These are phyloP conservation scores for Petroica traversi DNA, from an alignment of 2,113 vertebrate species.

Conservation along the genomic window DNA sequence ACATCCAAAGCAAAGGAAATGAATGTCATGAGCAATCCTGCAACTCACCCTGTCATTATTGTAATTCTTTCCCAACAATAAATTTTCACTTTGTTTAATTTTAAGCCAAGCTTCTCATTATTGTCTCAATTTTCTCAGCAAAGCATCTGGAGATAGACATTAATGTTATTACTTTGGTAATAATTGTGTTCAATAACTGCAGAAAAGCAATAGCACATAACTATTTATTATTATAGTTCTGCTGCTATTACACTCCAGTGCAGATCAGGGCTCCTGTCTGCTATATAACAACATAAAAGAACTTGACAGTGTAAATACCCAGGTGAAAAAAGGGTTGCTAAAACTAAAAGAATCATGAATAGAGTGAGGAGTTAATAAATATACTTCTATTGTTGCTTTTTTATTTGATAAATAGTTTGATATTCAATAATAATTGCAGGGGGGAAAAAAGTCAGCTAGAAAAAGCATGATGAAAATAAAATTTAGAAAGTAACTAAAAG, in stretches of 20 bases:
- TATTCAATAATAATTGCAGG: background rate
- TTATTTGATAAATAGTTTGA: background rate
- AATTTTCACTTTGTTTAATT: background rate
- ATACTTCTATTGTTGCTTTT: background rate
- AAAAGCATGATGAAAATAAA: background rate
- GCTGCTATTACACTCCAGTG: background rate
- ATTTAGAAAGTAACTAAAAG: background rate
- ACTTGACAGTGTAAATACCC: background rate
- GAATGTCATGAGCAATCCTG: background rate
- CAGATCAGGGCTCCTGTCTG: background rate
- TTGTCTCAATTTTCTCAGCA: constrained; percentile 2
- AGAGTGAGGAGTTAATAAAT: background rate
- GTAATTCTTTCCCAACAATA: background rate
- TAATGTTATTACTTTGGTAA: constrained; percentile 2
- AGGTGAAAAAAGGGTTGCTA: background rate
- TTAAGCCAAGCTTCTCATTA: background rate
- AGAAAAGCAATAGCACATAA: background rate
- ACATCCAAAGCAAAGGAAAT: background rate
- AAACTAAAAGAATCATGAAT: background rate
- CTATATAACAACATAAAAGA: background rate
- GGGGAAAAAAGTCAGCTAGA: accelerated
- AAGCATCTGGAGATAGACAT: background rate
- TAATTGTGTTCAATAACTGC: constrained; percentile 37
- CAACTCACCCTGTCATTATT: background rate
- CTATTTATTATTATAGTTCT: constrained; percentile 26